These are phyloP conservation scores for Campylomormyrus numenius DNA, from an alignment of 2,113 vertebrate genomes.

Conservation along the genomic window DNA sequence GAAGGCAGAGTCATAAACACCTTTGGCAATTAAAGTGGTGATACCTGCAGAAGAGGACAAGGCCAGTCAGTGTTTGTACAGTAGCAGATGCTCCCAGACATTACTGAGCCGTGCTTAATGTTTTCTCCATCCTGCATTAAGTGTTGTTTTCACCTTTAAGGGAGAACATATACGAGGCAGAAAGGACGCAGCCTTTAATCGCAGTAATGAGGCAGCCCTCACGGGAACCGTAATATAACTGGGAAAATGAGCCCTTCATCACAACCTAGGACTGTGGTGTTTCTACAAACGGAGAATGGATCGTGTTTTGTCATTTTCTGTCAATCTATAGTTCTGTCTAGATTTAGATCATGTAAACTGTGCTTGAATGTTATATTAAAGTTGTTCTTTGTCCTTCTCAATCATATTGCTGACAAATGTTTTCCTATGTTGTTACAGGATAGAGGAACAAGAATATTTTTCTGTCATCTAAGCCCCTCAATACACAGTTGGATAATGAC, in stretches of 20 bases:
- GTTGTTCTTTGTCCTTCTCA: background rate
- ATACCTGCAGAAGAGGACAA: slow-evolving; percentile 65
- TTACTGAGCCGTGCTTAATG: background rate
- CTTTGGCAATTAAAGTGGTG: slow-evolving; percentile 80
- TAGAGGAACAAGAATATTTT: background rate
- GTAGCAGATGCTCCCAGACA: background rate
- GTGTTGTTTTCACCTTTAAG: background rate
- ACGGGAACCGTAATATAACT: background rate
- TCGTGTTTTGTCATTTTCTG: background rate
- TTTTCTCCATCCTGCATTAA: background rate
- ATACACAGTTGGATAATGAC: background rate
- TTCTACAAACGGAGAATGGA: background rate
- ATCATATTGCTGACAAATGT: background rate
- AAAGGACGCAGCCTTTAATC: background rate
- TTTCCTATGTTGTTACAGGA: background rate
- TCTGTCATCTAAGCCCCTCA: background rate
- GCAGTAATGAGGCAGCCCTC: background rate
- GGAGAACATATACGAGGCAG: background rate
- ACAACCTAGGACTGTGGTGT: background rate
- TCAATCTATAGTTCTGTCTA: background rate
- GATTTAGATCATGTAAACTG: background rate
- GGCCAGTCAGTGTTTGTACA: background rate
- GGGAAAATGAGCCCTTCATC: background rate
- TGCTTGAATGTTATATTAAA: background rate
- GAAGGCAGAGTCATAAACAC: slow-evolving; percentile 85